A percentile compares a stretch with the other conserved stretches of the same genome.
Evolutionary conservation across 1,140 invertebrate species (phyloP).

Genomic region (Drosophila insularis): DNA sequence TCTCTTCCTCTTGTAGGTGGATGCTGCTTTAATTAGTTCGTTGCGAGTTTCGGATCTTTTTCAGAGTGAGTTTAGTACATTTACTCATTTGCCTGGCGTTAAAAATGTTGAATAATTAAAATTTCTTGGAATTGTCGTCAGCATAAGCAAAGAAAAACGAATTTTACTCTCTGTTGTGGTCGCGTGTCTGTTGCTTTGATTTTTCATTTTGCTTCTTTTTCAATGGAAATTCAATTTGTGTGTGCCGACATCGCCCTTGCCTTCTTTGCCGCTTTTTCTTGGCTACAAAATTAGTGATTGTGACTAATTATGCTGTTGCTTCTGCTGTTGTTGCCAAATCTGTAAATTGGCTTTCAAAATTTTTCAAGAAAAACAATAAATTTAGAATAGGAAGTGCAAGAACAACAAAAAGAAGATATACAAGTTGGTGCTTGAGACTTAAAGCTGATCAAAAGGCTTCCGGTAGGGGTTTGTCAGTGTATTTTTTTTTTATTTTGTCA

Average conservation of each 20-base stretch:
- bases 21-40: constrained; percentile 77
- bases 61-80: constrained; percentile 7
- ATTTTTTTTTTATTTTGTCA: constrained; percentile 55
- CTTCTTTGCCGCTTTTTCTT: constrained; percentile 25
- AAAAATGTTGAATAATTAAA: constrained; percentile 81
- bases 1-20: constrained; percentile 62
- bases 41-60: constrained; percentile 29
- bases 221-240: constrained; percentile 53
- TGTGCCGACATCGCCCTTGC: neutral
- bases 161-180: constrained; percentile 44
- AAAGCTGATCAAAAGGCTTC: constrained; percentile 48
- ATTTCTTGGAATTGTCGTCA: constrained; percentile 72
- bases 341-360: neutral
- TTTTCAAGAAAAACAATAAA: constrained; percentile 2
- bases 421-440: neutral
- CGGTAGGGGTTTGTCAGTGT: constrained; percentile 27
- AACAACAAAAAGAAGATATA: too few relatives aligned
- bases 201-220: constrained; percentile 40
- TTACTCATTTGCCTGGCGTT: constrained; percentile 70
- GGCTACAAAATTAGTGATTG: constrained; percentile 48
- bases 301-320: constrained; percentile 62
- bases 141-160: constrained; percentile 34
- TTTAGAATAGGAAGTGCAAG: constrained; percentile 3
- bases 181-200: constrained; percentile 61
- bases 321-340: neutral